Conservation (phyloP, 2,888 invertebrate species). For the Sinodicranocentrus sp. region DNA sequence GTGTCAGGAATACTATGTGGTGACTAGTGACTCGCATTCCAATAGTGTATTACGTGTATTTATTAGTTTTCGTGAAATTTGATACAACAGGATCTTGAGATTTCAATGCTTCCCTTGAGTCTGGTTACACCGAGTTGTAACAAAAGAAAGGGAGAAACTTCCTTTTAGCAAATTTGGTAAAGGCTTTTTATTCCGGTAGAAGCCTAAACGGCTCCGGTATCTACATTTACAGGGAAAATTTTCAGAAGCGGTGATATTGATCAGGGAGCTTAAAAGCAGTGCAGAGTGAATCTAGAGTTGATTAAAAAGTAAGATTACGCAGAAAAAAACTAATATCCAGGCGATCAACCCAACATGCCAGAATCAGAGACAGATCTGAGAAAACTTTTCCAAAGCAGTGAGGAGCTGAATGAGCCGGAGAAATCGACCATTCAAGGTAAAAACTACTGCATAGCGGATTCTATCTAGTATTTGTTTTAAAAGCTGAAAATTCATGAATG, state of each 20-base stretch:
- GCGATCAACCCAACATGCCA: conserved; percentile 63
- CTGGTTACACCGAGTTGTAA: conserved; percentile 3
- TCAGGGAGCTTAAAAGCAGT: too few relatives aligned
- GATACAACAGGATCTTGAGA: conserved; percentile 20
- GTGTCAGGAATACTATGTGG: conserved; percentile 30
- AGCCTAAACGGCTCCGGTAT: too few relatives aligned
- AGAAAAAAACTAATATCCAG: too few relatives aligned
- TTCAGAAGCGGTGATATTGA: too few relatives aligned
- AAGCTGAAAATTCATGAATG: neutral
- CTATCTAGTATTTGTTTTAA: too few relatives aligned
- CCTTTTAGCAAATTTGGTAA: too few relatives aligned
- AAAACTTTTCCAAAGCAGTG: conserved; percentile 72
- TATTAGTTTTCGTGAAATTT: conserved; percentile 43
- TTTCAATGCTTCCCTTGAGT: neutral
- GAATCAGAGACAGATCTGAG: conserved; percentile 64
- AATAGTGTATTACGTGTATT: conserved; percentile 7
- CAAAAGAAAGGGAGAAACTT: too few relatives aligned
- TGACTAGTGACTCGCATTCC: conserved; percentile 6
- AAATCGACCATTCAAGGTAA: conserved; percentile 72
- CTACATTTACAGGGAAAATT: too few relatives aligned
- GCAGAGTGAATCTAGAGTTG: too few relatives aligned
- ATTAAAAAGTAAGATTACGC: conserved; percentile 65
- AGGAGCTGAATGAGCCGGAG: conserved; percentile 72
- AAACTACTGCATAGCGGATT: conserved; percentile 3
- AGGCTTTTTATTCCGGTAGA: too few relatives aligned